These are phyloP conservation scores for Ptychoptera albimana DNA, from an alignment of 2,888 invertebrate genomes.

Conservation along the genomic window DNA sequence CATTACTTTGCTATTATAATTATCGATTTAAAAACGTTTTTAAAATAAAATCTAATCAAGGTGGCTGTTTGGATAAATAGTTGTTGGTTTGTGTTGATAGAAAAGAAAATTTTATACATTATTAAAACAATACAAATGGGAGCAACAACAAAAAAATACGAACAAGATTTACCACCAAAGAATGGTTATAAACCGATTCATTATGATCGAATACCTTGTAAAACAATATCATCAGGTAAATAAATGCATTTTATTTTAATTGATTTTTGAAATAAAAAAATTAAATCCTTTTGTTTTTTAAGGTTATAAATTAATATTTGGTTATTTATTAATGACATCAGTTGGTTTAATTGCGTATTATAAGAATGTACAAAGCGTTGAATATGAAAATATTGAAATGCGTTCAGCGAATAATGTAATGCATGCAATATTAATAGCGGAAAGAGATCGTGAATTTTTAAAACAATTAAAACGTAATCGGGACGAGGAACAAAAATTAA, in stretches of 20 bases:
- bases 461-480: conserved; percentile 65
- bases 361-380: conserved; percentile 35
- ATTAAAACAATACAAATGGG: no score
- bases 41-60: no score
- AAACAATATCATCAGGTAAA: conserved; percentile 50
- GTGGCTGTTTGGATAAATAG: no score
- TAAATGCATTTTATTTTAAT: background rate
- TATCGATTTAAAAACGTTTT: no score
- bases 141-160: no score
- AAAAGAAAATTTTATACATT: no score
- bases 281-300: conserved; percentile 13
- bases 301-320: conserved; percentile 47
- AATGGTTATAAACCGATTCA: conserved; percentile 77
- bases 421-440: conserved; percentile 62
- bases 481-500: conserved; percentile 70
- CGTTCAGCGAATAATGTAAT: conserved; percentile 62
- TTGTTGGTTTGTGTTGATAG: no score
- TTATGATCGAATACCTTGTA: conserved; percentile 55
- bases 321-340: conserved; percentile 40
- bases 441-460: conserved; percentile 68
- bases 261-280: no score
- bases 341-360: conserved; percentile 40
- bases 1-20: no score
- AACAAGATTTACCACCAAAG: conserved; percentile 84
- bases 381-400: conserved; percentile 50